phyloP scores from a whole-genome alignment of 2,113 vertebrate genomes.

The Lepidothrix coronata region DNA sequence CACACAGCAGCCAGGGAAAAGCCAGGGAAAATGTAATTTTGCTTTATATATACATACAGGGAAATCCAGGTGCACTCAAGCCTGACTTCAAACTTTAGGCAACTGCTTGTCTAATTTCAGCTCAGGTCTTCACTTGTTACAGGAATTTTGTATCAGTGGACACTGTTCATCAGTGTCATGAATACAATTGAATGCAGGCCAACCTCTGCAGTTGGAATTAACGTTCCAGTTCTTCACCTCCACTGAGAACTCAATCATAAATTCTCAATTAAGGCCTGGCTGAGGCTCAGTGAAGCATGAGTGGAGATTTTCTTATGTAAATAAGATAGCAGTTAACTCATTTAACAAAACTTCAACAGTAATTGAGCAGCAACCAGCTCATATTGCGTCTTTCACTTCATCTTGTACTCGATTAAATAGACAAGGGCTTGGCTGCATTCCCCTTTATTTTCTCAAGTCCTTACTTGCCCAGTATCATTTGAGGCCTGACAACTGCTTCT shows the following conservation, averaged over 20 bases:
- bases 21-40: not conserved
- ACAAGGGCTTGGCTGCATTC: not conserved
- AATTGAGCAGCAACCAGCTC: conserved; percentile 26
- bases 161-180: not conserved
- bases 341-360: conserved; percentile 3
- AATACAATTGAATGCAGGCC: not conserved
- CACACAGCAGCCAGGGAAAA: not conserved
- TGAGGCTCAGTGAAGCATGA: conserved; percentile 22
- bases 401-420: conserved; percentile 18
- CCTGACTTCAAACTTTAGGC: not conserved
- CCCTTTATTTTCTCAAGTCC: not conserved
- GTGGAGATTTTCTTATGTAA: conserved; percentile 45
- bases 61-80: not conserved
- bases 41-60: not conserved
- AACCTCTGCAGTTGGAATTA: not conserved
- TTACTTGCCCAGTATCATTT: not conserved
- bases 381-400: not conserved
- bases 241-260: conserved; percentile 39
- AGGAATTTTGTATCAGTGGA: not conserved
- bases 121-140: not conserved
- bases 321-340: conserved; percentile 24
- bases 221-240: not conserved
- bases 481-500: not conserved
- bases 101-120: not conserved
- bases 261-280: conserved; percentile 48